Evolutionary conservation across 2,888 invertebrate genomes (phyloP).

Genomic region (Apotomis betuletana): DNA sequence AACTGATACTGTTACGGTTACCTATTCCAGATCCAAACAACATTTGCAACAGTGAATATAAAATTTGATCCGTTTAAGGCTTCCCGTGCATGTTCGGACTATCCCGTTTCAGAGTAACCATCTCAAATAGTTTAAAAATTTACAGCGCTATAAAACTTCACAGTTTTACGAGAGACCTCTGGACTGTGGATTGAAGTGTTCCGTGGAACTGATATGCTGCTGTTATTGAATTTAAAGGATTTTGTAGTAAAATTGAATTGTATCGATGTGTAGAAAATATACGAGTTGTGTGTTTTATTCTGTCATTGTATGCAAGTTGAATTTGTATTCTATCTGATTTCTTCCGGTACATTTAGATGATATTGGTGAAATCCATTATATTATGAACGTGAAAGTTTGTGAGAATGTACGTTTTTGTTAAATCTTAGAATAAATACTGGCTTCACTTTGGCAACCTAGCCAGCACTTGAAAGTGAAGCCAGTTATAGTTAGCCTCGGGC

Average conservation of each 20-base stretch:
- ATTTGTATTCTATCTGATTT: too few species aligned
- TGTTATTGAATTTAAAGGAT: conserved; percentile 26
- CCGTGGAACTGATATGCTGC: conserved; percentile 15
- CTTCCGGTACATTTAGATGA: too few species aligned
- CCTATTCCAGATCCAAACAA: background rate
- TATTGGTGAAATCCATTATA: too few species aligned
- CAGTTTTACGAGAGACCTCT: conserved; percentile 50
- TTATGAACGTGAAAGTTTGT: too few species aligned
- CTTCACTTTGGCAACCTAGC: too few species aligned
- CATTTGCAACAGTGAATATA: conserved; percentile 13
- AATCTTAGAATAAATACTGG: too few species aligned
- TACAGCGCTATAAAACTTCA: conserved; percentile 52
- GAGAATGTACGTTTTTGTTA: too few species aligned
- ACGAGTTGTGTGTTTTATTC: too few species aligned
- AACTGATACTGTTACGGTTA: too few species aligned
- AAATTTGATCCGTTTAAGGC: conserved; percentile 36
- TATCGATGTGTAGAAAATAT: background rate
- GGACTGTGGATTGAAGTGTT: conserved; percentile 34
- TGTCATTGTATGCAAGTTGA: too few species aligned
- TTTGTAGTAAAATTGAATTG: conserved; percentile 11
- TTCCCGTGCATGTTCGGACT: conserved; percentile 28
- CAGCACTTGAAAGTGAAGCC: too few species aligned
- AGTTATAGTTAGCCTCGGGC: too few species aligned
- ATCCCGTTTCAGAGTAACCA: conserved; percentile 29
- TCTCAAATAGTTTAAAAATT: conserved; percentile 47